Evolutionary conservation across 1,140 invertebrate species (phyloP).

Genomic region (Lasioglossum baleicum): DNA sequence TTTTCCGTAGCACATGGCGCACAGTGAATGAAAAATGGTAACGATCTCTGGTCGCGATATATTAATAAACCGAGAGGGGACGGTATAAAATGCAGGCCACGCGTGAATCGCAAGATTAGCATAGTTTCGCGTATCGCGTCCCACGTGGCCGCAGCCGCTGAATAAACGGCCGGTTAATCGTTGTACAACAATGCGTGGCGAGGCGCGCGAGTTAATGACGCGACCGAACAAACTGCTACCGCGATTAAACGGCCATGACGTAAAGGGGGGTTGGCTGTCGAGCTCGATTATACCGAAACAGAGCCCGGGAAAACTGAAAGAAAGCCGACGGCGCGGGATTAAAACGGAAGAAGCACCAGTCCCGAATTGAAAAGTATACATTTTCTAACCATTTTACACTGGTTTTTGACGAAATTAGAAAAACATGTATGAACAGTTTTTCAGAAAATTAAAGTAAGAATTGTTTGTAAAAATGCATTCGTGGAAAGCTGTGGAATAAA

Average conservation of each 20-base stretch:
- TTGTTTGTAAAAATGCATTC: too few relatives aligned
- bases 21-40: not conserved
- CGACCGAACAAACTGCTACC: not conserved
- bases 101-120: conserved; percentile 23
- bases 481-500: too few relatives aligned
- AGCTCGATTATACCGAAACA: too few relatives aligned
- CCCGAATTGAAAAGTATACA: too few relatives aligned
- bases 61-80: not conserved
- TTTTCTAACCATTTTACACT: too few relatives aligned
- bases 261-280: too few relatives aligned
- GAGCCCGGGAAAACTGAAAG: too few relatives aligned
- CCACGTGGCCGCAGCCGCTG: not conserved
- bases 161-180: conserved; percentile 8
- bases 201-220: not conserved
- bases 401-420: too few relatives aligned
- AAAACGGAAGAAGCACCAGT: too few relatives aligned
- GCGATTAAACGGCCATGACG: conserved; percentile 3
- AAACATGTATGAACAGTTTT: too few relatives aligned
- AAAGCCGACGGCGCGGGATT: too few relatives aligned
- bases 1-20: not conserved
- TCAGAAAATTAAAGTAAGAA: too few relatives aligned
- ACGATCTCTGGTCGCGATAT: not conserved
- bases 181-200: conserved; percentile 3
- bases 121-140: not conserved
- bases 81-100: not conserved